Conservation (phyloP, 2,888 invertebrate species). For the Chaetogeoica ovagalla region DNA sequence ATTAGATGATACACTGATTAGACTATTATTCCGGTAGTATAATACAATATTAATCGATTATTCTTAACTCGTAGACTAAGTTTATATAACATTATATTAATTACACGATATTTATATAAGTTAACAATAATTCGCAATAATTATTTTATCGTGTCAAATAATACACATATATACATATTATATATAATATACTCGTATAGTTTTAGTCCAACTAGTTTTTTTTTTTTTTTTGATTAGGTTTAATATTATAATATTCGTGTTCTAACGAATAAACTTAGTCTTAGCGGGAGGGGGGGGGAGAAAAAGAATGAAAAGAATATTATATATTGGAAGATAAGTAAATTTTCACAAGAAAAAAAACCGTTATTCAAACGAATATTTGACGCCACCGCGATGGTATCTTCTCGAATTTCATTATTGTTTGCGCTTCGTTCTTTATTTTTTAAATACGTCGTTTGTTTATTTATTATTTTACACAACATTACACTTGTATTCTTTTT, state of each 20-base stretch:
- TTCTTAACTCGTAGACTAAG: slow-evolving; percentile 20
- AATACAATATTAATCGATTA: slow-evolving; percentile 2
- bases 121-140: neutral
- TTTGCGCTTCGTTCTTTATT: slow-evolving; percentile 22
- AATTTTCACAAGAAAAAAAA: neutral
- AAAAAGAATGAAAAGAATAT: neutral
- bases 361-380: slow-evolving; percentile 26
- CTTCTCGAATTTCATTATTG: slow-evolving; percentile 6
- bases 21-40: slow-evolving; percentile 32
- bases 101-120: slow-evolving; percentile 27
- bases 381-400: slow-evolving; percentile 26
- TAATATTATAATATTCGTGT: slow-evolving; percentile 6
- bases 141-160: slow-evolving; percentile 23
- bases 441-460: slow-evolving; percentile 9
- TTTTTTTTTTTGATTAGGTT: neutral
- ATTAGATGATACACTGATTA: neutral
- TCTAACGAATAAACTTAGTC: slow-evolving; percentile 11
- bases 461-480: neutral
- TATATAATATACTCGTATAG: neutral
- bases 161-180: neutral
- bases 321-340: neutral
- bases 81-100: slow-evolving; percentile 1
- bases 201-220: neutral
- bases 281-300: neutral
- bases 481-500: neutral